A percentile compares a stretch with the other conserved stretches of the same genome.
phyloP scores from a whole-genome alignment of 2,888 invertebrate species.

The Cheilosia vulpina region DNA sequence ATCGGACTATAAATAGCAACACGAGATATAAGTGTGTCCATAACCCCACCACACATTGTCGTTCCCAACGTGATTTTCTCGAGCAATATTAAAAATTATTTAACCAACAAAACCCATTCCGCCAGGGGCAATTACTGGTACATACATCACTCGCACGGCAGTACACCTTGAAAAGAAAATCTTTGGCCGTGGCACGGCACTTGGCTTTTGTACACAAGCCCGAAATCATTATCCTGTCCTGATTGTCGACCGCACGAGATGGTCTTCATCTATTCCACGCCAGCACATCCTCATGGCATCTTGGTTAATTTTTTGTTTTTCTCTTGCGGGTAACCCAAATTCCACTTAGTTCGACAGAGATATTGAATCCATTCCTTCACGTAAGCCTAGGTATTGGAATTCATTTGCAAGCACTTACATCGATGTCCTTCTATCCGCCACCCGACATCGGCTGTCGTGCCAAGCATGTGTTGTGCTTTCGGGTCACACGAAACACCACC shows the following conservation, averaged over 20 bases:
- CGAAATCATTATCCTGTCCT: conserved; percentile 45
- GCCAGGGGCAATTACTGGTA: conserved; percentile 38
- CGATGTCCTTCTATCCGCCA: conserved; percentile 9
- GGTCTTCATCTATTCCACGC: not conserved
- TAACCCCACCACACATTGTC: conserved; percentile 2
- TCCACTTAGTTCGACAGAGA: conserved; percentile 7
- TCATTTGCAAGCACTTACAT: conserved; percentile 53
- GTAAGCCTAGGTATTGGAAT: conserved; percentile 22
- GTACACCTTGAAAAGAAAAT: conserved; percentile 21
- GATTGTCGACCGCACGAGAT: conserved; percentile 45
- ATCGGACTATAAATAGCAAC: too few relatives aligned
- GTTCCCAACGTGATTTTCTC: conserved; percentile 40
- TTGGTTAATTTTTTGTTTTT: not conserved
- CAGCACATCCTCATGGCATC: not conserved
- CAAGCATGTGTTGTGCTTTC: conserved; percentile 30
- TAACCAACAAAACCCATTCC: conserved; percentile 28
- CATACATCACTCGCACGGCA: conserved; percentile 29
- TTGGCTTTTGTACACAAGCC: conserved; percentile 38
- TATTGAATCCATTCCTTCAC: conserved; percentile 13
- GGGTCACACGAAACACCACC: conserved; percentile 38
- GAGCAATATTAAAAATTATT: conserved; percentile 57
- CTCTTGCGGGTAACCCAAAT: conserved; percentile 24
- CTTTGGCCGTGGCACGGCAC: conserved; percentile 20
- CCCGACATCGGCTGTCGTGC: conserved; percentile 8
- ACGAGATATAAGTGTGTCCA: too few relatives aligned